A percentile compares a stretch with the other conserved stretches of the same genome.
These are phyloP conservation scores for Falco rusticolus DNA, from an alignment of 2,797 vertebrate genomes.

Conservation along the genomic window DNA sequence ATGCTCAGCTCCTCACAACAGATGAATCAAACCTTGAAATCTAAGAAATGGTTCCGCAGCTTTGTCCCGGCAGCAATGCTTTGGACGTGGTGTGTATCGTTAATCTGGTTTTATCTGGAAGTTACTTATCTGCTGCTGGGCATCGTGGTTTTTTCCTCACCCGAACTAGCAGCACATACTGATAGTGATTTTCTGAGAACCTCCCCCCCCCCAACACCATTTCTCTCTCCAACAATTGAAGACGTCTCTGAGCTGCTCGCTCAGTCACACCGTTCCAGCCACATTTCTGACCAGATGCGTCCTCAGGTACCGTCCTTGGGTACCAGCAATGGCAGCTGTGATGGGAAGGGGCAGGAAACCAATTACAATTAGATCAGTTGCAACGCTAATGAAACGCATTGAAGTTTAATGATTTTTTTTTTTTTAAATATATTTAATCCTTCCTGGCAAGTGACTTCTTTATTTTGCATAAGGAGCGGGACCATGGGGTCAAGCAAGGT, in stretches of 20 bases:
- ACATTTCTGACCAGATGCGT: neutral
- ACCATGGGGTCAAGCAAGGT: neutral
- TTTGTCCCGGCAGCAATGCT: neutral
- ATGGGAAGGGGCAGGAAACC: conserved; percentile 33
- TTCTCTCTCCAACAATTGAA: neutral
- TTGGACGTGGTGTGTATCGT: neutral
- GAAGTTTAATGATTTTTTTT: conserved; percentile 1
- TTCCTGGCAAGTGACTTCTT: neutral
- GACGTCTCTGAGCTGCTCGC: neutral
- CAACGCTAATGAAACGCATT: neutral
- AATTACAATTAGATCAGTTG: conserved; percentile 4
- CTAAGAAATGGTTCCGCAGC: neutral
- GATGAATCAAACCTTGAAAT: neutral
- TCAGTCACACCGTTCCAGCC: neutral
- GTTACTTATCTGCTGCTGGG: conserved; percentile 1
- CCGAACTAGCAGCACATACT: neutral
- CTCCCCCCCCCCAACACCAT: neutral
- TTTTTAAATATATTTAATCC: neutral
- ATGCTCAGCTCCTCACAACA: neutral
- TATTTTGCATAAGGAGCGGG: rapidly evolving
- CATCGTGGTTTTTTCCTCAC: conserved; percentile 8
- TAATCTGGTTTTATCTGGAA: conserved; percentile 48
- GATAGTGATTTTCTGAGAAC: conserved; percentile 55
- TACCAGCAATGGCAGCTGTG: neutral
- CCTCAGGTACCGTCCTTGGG: neutral